Evolutionary conservation across 1,140 invertebrate species (phyloP), one percentile per base, ranked within the genome.

Genomic region (Samia ricini): DNA sequence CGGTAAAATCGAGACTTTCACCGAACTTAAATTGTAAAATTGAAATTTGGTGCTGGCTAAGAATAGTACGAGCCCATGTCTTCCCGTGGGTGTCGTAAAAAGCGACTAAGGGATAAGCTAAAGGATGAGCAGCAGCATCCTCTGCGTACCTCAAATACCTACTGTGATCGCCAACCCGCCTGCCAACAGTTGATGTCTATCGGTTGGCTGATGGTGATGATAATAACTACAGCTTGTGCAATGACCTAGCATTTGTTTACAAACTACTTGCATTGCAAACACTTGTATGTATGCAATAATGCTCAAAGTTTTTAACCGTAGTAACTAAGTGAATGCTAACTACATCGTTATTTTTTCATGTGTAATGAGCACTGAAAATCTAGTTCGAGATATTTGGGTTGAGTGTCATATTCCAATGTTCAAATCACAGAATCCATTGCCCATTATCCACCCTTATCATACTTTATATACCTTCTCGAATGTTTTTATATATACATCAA

Each of bases 381-480:
- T n/a, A 21, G 56, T n/a, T 48, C 56, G 36, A 19, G 21, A 18
- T 26, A 52, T 60, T 59, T 60, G 59, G 24, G 6, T 24, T 23
- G 51, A 26, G 52, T 60, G 51, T 49, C 59, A 60, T 60, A 60
- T 60, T 60, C 26, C 23, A 19, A 10, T n/a, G 18, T 18, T 33
- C n/a, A 29, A 60, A 60, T 60, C 59, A 26, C 42, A 49, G 23
- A 51, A 19, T 18, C 19, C 23, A 60, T 60, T 23, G 59, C 20
- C 59, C 49, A 60, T 60, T 49, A 52, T 8, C n/a, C 23, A 52
- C 59, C 49, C 15, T 52, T 49, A 29, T 60, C 52, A 26, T 26
- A 52, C 26, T 60, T 60, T 60, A 60, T 60, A 18, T 50, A 19
- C 56, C 48, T 23, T 52, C 49, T 52, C 42, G 49, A 60, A 51